Base-by-base conservation (phyloP, 2,888 invertebrate species). In the Nematopogon swammerdamellus region DNA sequence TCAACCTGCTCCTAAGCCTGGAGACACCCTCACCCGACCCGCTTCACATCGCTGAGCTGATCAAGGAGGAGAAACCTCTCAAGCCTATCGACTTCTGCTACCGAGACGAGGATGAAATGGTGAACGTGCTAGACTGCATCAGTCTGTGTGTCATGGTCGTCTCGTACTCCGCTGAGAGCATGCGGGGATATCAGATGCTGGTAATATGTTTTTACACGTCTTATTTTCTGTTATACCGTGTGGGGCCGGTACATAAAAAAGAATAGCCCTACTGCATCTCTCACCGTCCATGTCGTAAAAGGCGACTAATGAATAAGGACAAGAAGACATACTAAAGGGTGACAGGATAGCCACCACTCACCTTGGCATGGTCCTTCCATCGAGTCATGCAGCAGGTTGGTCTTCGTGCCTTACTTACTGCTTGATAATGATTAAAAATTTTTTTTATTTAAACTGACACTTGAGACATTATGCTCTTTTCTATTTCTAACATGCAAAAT, bases 121-220 rank as follows among this genome's bases (percentile, higher is more conserved):
- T 98, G 49, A 94, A 93, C 10, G 92, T 99, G 6, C 76, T 98
- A 53, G 98, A 99, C 67, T 97, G 97, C 59, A 95, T 99, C 63
- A 96, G 97, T n/a, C 85, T 98, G 50, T 98, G 98, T 67, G 97
- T 99, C 0, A 98, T 99, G 87, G 98, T 99, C 1, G 95, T 98
- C 4, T 97, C 97, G 0, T 99, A 98, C 70, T 92, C 98, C 0
- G 95, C 98, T 5, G 98, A 99, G 68, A 96, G 97, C 50, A 88
- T 91, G 54, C 75, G 93, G 54, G 93, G 93, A 1, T 93, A 93
- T 66, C 94, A 95, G 68, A 94, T 95, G 93, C 72, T 94, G 76
- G 94, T 92, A 68, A 74, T 84, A 74, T 51, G 47, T 1, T 8
- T 43, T 11, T 45, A 49, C n/a, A n/a, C n/a, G n/a, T 44, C 47